Evolutionary conservation across 2,113 vertebrate species (phyloP).

Genomic region (Ptilorrhoa leucosticta): DNA sequence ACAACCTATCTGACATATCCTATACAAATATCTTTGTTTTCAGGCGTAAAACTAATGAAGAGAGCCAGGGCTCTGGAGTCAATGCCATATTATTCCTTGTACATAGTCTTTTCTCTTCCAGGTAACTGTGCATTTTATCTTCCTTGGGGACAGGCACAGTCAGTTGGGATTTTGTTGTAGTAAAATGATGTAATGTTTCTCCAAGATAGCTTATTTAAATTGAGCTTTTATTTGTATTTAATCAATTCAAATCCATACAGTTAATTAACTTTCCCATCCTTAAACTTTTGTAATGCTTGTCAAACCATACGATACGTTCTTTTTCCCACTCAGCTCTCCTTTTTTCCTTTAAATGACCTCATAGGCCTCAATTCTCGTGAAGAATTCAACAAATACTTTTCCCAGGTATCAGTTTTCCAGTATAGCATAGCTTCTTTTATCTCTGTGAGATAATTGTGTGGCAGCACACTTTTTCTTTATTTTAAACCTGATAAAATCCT

Average conservation of each 20-base stretch:
- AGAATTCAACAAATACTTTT: neutral
- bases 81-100: constrained; percentile 66
- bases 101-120: neutral
- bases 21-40: neutral
- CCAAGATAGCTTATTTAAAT: neutral
- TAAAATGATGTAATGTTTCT: neutral
- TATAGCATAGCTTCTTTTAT: neutral
- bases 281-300: neutral
- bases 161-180: neutral
- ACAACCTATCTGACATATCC: neutral
- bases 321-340: neutral
- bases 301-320: neutral
- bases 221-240: neutral
- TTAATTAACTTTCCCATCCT: neutral
- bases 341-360: neutral
- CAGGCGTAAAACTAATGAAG: constrained; percentile 43
- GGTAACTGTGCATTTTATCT: constrained; percentile 39
- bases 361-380: neutral
- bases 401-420: neutral
- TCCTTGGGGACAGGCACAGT: neutral
- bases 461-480: neutral
- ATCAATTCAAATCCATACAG: neutral
- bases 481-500: neutral
- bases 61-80: neutral
- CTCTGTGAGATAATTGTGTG: neutral